phyloP scores from a whole-genome alignment of 2,113 vertebrate genomes.

The Myodes glareolus region DNA sequence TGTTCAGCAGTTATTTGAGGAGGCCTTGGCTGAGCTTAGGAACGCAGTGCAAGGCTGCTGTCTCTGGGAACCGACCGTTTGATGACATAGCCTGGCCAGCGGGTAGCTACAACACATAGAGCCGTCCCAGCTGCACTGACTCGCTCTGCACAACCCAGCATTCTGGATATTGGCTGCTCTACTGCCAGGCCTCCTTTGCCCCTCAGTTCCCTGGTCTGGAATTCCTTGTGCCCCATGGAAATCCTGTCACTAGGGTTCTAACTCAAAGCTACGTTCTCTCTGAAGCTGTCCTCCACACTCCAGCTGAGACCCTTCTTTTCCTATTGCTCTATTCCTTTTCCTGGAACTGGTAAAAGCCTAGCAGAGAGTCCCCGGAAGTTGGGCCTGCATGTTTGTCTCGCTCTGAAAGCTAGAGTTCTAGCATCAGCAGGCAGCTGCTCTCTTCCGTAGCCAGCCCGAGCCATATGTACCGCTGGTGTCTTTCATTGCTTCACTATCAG shows the following conservation, averaged over 20 bases:
- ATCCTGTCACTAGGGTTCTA: not conserved
- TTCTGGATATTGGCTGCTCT: not conserved
- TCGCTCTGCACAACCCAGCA: rapidly evolving
- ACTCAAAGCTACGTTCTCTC: not conserved
- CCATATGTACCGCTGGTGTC: not conserved
- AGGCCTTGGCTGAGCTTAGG: not conserved
- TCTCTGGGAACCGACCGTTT: not conserved
- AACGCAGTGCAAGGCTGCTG: rapidly evolving
- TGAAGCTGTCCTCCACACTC: not conserved
- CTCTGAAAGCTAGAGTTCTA: not conserved
- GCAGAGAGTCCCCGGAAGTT: not conserved
- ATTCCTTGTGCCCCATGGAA: not conserved
- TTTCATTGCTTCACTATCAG: not conserved
- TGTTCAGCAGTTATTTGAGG: not conserved
- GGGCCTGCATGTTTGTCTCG: not conserved
- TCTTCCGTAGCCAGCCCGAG: not conserved
- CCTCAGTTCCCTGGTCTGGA: not conserved
- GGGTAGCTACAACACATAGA: not conserved
- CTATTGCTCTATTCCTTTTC: not conserved
- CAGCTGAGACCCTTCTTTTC: not conserved
- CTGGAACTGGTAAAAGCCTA: not conserved
- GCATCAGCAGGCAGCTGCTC: not conserved
- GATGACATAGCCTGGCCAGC: not conserved
- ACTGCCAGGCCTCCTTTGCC: not conserved
- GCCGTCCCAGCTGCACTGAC: not conserved